Percentiles rank a stretch among this genome's conserved stretches.
Conservation (phyloP, 2,113 vertebrate species). For the Hemibagrus wyckioides region DNA sequence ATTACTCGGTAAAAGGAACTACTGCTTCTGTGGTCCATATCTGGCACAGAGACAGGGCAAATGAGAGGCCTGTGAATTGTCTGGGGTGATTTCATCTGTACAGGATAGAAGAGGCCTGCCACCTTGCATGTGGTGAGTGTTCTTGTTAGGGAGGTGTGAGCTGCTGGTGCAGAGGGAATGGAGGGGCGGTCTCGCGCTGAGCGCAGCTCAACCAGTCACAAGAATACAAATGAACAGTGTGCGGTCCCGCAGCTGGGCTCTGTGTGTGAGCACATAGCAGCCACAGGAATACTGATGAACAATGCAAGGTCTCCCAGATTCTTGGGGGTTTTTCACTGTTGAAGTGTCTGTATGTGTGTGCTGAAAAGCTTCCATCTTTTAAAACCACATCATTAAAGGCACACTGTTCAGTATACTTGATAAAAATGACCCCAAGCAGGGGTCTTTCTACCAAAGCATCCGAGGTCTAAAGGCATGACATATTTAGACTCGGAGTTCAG, state of each 20-base stretch:
- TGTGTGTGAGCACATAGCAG: conserved; percentile 21
- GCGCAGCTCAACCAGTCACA: conserved; percentile 35
- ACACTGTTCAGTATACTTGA: background rate
- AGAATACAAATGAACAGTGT: conserved; percentile 54
- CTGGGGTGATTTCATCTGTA: conserved; percentile 46
- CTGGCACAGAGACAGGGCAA: conserved; percentile 28
- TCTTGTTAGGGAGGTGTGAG: conserved; percentile 38
- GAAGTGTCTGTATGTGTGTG: conserved; percentile 2
- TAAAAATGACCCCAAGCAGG: background rate
- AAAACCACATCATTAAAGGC: background rate
- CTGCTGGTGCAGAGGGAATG: conserved; percentile 14
- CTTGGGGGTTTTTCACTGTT: background rate
- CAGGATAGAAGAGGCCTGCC: conserved; percentile 21
- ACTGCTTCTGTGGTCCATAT: conserved; percentile 36
- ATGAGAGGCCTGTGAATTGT: conserved; percentile 35
- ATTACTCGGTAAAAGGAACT: conserved; percentile 45
- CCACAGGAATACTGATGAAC: conserved; percentile 51
- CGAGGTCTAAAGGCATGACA: background rate
- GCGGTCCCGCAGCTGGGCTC: conserved; percentile 30
- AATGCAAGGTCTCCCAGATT: conserved; percentile 42
- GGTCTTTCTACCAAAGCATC: background rate
- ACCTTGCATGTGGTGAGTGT: conserved; percentile 41
- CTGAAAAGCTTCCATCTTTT: conserved; percentile 22
- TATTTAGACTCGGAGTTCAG: background rate
- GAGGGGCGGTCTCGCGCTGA: conserved; percentile 27